Conservation (phyloP, 2,797 vertebrate species). For the Neosilurus mollespiculum region DNA sequence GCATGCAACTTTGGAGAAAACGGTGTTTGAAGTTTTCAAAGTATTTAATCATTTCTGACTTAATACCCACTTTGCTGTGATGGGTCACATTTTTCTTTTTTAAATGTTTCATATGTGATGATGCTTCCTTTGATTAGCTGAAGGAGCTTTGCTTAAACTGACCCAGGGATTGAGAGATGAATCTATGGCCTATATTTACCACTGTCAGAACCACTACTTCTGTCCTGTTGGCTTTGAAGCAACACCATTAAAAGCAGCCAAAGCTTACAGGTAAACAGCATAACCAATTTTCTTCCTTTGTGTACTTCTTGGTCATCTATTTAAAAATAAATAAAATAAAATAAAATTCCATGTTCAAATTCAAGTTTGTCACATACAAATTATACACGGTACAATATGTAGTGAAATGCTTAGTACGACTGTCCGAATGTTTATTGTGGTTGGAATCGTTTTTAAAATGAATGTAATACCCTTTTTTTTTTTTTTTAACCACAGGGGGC, state of each 20-base stretch:
- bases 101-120: not conserved
- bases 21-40: too few relatives aligned
- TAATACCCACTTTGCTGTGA: too few relatives aligned
- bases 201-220: slow-evolving; percentile 99
- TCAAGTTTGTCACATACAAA: too few relatives aligned
- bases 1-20: too few relatives aligned
- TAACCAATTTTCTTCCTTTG: not conserved
- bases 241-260: slow-evolving; percentile 90
- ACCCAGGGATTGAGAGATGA: slow-evolving; percentile 92
- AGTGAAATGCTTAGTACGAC: too few relatives aligned
- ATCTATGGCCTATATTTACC: slow-evolving; percentile 95
- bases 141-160: slow-evolving; percentile 89
- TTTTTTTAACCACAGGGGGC: slow-evolving; percentile 70
- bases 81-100: too few relatives aligned
- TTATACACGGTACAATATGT: too few relatives aligned
- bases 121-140: slow-evolving; percentile 69
- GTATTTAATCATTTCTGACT: too few relatives aligned
- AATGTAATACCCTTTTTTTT: slow-evolving; percentile 17
- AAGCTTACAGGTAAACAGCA: slow-evolving; percentile 86
- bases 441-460: not conserved
- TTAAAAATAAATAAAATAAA: not conserved
- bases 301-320: not conserved
- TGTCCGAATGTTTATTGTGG: not conserved
- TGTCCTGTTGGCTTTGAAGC: slow-evolving; percentile 97
- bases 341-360: not conserved